Conservation (phyloP, 2,888 invertebrate genomes). For the Cataglyphis livida region DNA sequence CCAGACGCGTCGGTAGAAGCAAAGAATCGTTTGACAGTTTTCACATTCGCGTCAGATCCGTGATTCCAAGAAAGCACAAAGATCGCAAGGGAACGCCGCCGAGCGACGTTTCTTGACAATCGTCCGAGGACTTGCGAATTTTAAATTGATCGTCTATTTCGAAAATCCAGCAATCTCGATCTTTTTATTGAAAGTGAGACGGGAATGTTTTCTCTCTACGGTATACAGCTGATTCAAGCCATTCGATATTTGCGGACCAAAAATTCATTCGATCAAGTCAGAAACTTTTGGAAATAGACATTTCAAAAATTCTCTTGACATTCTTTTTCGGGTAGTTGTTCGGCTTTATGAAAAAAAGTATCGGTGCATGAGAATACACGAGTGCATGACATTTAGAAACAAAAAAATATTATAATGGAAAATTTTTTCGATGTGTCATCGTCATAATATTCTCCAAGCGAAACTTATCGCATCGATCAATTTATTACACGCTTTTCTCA, state of each 20-base stretch:
- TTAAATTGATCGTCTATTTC: constrained; percentile 11
- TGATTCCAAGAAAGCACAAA: constrained; percentile 28
- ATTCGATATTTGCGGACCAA: neutral
- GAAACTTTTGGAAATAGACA: neutral
- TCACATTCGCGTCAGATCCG: constrained; percentile 43
- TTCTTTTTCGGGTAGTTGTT: neutral
- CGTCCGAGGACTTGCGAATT: constrained; percentile 21
- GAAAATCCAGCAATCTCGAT: neutral
- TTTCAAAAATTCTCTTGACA: neutral
- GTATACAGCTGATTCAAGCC: neutral
- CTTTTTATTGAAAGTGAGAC: neutral
- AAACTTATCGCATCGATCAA: constrained; percentile 22
- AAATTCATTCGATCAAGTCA: neutral
- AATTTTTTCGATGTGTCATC: constrained; percentile 25
- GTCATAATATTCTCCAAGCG: neutral
- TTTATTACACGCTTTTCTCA: constrained; percentile 32
- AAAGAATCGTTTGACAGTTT: constrained; percentile 53
- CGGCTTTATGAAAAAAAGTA: neutral
- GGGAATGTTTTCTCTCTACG: neutral
- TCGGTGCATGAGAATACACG: neutral
- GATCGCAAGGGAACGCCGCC: neutral
- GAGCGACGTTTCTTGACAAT: neutral
- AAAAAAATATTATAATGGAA: constrained; percentile 18
- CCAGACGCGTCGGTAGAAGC: constrained; percentile 56
- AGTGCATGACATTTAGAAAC: neutral